Base-by-base conservation (phyloP, 2,888 invertebrate species). In the Morpho achilles region DNA sequence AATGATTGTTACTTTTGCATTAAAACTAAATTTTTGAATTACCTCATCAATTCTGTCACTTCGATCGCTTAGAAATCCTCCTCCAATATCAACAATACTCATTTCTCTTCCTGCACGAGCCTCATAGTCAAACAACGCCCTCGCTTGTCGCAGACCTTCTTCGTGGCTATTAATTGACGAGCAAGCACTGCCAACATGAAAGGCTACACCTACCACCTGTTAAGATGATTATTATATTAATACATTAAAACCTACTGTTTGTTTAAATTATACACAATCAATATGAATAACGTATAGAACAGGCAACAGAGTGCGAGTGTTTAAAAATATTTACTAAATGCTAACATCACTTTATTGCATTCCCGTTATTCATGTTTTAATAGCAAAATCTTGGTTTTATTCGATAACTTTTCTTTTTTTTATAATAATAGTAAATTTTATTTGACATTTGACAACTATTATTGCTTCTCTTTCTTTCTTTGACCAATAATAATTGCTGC, bases 151-250 rank as follows among this genome's bases (percentile, higher is more conserved):
- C 10, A 77, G 59, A 3, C 75, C 78, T 7, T 64, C 46, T 8
- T 66, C 63, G 58, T 75, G 72, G 52, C 74, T 75, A 41, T 74
- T 70, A 1, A 55, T 58, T 40, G 76, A 73, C 0, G 59, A 70
- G 56, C 77, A 76, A 0, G 53, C 69, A 54, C 75, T 74, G 40
- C 77, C 77, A 0, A 78, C 76, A 60, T 80, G 77, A 56, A 77
- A 80, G 0, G 77, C 75, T 10, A 78, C 73, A 2, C 80, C 78
- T 0, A 74, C 67, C 4, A 80, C 78, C 78, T 80, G 55, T 1
- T 43, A 54, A 58, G 48, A 32, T 23, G 55, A 23, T 43, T 9
- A 3, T 7, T 43, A 3, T 9, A 7, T n/a, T 43, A 43, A 43
- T 43, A 43, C 7, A 8, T 43, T 43, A 8, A 7, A 43, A 9